Conservation (phyloP, 2,797 vertebrate genomes). For the Salmo trutta region DNA sequence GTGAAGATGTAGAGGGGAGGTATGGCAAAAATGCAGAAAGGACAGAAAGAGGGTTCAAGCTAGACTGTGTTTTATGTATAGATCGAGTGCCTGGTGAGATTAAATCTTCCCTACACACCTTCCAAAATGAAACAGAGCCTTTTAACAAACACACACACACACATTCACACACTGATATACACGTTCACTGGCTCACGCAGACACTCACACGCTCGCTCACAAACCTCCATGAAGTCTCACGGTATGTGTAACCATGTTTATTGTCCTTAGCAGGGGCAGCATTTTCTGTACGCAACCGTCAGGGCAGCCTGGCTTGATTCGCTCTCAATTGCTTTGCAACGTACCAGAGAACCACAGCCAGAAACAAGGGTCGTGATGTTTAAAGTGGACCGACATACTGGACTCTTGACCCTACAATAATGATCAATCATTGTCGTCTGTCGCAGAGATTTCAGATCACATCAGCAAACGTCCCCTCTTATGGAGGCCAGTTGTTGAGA, state of each 20-base stretch:
- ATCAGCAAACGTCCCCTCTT: constrained; percentile 34
- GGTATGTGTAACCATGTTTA: constrained; percentile 51
- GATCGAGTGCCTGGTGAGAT: not conserved
- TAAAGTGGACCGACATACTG: constrained; percentile 52
- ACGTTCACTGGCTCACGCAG: not conserved
- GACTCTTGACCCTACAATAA: constrained; percentile 57
- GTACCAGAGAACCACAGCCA: constrained; percentile 50
- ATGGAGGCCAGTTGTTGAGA: constrained; percentile 44
- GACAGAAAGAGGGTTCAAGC: constrained; percentile 2
- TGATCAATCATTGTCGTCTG: constrained; percentile 19
- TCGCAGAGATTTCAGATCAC: constrained; percentile 52
- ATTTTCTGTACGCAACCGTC: constrained; percentile 41
- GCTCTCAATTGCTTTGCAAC: constrained; percentile 34
- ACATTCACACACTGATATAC: not conserved
- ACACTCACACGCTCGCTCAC: not conserved
- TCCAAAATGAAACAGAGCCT: not conserved
- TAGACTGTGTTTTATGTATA: constrained; percentile 1
- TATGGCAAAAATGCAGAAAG: constrained; percentile 6
- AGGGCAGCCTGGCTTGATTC: constrained; percentile 44
- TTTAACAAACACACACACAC: not conserved
- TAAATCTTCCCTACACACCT: not conserved
- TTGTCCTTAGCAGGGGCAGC: constrained; percentile 51
- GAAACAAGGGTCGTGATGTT: constrained; percentile 56
- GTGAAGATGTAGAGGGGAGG: constrained; percentile 23
- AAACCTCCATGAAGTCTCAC: constrained; percentile 32